phyloP scores from a whole-genome alignment of 2,797 vertebrate species.

The Craterocephalus amniculus region DNA sequence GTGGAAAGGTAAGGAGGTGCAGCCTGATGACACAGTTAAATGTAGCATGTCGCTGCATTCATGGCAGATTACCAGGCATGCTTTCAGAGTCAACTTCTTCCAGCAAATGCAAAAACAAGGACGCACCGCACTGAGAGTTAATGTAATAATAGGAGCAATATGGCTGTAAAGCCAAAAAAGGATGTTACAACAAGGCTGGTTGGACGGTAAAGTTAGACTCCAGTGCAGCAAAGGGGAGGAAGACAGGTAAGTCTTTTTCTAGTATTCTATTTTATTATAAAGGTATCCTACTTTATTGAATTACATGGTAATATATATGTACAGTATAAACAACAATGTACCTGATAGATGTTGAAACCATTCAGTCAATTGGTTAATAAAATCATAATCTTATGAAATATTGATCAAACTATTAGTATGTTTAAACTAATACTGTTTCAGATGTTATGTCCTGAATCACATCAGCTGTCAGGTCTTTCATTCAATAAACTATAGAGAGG shows the following conservation, averaged over 20 bases:
- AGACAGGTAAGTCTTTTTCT: conserved; percentile 62
- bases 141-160: conserved; percentile 73
- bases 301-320: background rate
- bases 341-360: no score
- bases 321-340: background rate
- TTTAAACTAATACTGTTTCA: background rate
- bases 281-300: conserved; percentile 6
- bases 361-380: no score
- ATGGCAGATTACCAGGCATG: conserved; percentile 67
- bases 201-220: conserved; percentile 50
- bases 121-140: conserved; percentile 53
- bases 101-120: conserved; percentile 65
- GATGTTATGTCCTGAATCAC: background rate
- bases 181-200: conserved; percentile 48
- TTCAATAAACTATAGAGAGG: background rate
- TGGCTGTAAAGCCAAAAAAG: conserved; percentile 68
- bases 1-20: conserved; percentile 55
- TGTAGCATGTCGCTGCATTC: conserved; percentile 64
- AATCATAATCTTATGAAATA: background rate
- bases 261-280: conserved; percentile 51
- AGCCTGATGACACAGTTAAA: conserved; percentile 60
- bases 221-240: conserved; percentile 20
- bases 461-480: background rate
- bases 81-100: conserved; percentile 64
- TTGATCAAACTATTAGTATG: background rate